Evolutionary conservation across 35 echinoderm and acorn worm genomes (phyloP).

Genomic region (Heliocidaris erythrogramma): DNA sequence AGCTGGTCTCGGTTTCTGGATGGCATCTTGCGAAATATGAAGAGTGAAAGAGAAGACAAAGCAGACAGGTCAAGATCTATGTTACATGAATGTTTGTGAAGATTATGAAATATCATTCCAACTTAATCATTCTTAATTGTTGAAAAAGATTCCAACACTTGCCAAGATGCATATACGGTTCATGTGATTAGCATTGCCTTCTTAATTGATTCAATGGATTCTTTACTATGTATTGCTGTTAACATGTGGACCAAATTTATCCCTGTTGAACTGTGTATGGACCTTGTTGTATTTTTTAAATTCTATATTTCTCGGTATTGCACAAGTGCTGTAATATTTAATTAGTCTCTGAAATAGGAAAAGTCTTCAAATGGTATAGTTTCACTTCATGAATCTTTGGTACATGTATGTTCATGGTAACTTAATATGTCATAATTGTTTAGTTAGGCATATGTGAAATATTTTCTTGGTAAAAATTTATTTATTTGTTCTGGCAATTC

Average conservation of each 20-base stretch:
- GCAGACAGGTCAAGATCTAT: not conserved
- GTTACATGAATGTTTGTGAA: not conserved
- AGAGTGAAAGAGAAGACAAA: not conserved
- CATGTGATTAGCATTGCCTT: not conserved
- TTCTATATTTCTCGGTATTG: not conserved
- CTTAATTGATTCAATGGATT: not conserved
- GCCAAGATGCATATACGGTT: not conserved
- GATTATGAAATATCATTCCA: not conserved
- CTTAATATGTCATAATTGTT: not conserved
- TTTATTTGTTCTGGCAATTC: not conserved
- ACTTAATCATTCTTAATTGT: not conserved
- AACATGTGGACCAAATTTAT: not conserved
- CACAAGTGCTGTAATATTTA: not conserved
- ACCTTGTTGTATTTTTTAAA: not conserved
- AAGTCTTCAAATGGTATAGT: not conserved
- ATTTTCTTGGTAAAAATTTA: not conserved
- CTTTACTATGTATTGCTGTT: not conserved
- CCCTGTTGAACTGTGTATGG: not conserved
- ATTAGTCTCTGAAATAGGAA: not conserved
- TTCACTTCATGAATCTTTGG: not conserved
- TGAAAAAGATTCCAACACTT: not conserved
- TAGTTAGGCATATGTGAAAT: not conserved
- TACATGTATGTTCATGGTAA: not conserved
- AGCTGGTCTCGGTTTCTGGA: not conserved
- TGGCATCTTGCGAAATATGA: not conserved